phyloP scores from a whole-genome alignment of 1,140 invertebrate species.

The Nephila pilipes region DNA sequence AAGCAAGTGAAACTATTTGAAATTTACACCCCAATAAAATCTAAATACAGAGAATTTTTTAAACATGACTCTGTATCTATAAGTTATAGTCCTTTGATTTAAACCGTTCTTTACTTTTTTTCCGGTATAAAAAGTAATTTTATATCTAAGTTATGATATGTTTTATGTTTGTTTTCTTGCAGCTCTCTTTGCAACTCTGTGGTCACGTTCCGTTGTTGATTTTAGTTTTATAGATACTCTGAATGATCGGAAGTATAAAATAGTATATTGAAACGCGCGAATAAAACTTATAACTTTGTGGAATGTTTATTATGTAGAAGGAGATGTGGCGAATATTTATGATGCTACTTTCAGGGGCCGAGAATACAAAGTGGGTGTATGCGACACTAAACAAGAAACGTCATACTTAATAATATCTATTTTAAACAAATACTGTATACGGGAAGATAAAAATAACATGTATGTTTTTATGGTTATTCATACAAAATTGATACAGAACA shows the following conservation, averaged over 20 bases:
- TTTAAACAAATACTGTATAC: no score
- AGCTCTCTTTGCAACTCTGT: neutral
- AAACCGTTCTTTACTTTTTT: neutral
- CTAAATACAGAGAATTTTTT: neutral
- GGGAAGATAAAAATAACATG: no score
- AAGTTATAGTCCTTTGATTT: neutral
- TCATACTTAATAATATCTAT: no score
- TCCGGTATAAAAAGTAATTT: neutral
- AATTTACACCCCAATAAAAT: no score
- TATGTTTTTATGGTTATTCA: no score
- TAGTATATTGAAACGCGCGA: neutral
- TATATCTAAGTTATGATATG: neutral
- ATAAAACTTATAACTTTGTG: slow-evolving; percentile 1
- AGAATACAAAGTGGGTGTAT: no score
- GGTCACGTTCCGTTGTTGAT: slow-evolving; percentile 9
- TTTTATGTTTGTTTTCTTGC: slow-evolving; percentile 1
- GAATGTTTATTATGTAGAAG: neutral
- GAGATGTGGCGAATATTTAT: neutral
- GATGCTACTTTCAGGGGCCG: neutral
- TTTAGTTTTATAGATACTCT: neutral
- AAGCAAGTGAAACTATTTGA: no score
- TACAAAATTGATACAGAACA: no score
- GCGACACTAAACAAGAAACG: no score
- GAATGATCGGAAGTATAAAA: neutral
- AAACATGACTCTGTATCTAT: neutral